These are phyloP conservation scores for Petrophora chlorosata DNA, from an alignment of 2,888 invertebrate genomes.

Conservation along the genomic window DNA sequence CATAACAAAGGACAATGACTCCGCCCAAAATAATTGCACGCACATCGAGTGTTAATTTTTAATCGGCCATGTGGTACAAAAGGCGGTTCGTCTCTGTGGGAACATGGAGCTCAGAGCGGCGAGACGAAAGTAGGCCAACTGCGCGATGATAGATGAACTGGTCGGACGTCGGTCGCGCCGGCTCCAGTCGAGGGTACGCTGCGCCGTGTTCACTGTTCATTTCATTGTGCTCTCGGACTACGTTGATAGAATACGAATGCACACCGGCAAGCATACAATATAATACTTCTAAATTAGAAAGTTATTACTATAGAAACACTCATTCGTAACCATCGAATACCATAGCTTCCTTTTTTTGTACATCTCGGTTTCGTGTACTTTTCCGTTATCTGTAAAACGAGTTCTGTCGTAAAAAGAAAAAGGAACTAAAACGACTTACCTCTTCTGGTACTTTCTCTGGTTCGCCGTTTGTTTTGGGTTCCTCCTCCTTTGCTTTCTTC, in stretches of 20 bases:
- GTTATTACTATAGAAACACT: slow-evolving; percentile 48
- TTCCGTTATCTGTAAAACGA: slow-evolving; percentile 8
- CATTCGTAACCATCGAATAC: slow-evolving; percentile 24
- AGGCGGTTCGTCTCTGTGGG: slow-evolving; percentile 27
- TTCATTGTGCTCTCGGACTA: slow-evolving; percentile 46
- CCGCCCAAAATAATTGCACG: slow-evolving; percentile 41
- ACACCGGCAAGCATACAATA: slow-evolving; percentile 27
- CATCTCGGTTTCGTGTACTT: slow-evolving; percentile 14
- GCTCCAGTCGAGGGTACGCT: background rate
- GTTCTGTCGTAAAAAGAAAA: slow-evolving; percentile 21
- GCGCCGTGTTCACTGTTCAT: slow-evolving; percentile 34
- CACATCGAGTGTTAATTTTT: slow-evolving; percentile 29
- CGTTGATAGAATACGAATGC: slow-evolving; percentile 54
- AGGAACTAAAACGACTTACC: slow-evolving; percentile 70
- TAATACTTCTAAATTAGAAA: slow-evolving; percentile 51
- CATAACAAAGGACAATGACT: slow-evolving; percentile 57
- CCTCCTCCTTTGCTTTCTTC: slow-evolving; percentile 84
- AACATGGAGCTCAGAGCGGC: slow-evolving; percentile 18
- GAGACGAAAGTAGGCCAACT: slow-evolving; percentile 56
- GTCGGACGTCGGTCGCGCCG: slow-evolving; percentile 21
- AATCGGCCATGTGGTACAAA: slow-evolving; percentile 32
- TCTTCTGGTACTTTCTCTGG: slow-evolving; percentile 86
- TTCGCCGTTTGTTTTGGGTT: slow-evolving; percentile 85
- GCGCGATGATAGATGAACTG: slow-evolving; percentile 48
- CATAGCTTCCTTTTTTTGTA: slow-evolving; percentile 13